Evolutionary conservation across 2,113 vertebrate species (phyloP).

Genomic region (Phyllopteryx taeniolatus): DNA sequence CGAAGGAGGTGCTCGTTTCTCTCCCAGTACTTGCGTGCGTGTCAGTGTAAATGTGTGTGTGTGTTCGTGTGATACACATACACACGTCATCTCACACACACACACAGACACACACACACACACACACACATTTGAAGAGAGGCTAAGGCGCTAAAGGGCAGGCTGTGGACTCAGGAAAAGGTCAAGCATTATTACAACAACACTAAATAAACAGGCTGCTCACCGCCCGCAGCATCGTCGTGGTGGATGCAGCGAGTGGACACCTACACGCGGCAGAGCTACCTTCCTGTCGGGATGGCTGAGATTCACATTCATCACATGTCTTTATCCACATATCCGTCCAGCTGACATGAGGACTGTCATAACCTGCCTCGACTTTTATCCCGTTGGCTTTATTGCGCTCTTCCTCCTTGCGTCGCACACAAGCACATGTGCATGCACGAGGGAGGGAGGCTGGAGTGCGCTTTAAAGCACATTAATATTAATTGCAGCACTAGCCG

Average conservation of each 20-base stretch:
- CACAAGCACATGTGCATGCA: conserved; percentile 11
- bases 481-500: conserved; percentile 74
- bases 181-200: conserved; percentile 73
- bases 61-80: too few relatives aligned
- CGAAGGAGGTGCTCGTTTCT: conserved; percentile 47
- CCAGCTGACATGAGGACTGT: conserved; percentile 72
- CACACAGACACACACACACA: not conserved
- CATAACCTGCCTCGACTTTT: conserved; percentile 75
- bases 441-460: conserved; percentile 55
- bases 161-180: conserved; percentile 65
- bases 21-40: conserved; percentile 16
- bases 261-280: conserved; percentile 21
- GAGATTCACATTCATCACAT: conserved; percentile 53
- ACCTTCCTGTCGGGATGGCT: conserved; percentile 40
- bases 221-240: conserved; percentile 15
- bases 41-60: not conserved
- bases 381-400: conserved; percentile 67
- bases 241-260: conserved; percentile 21
- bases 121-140: conserved; percentile 17
- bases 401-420: conserved; percentile 58
- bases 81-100: not conserved
- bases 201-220: conserved; percentile 67
- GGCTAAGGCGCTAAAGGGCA: conserved; percentile 64
- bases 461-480: conserved; percentile 75
- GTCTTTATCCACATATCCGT: conserved; percentile 66